Conservation (phyloP, 2,797 vertebrate species). For the Cryptoblepharus egeriae region DNA sequence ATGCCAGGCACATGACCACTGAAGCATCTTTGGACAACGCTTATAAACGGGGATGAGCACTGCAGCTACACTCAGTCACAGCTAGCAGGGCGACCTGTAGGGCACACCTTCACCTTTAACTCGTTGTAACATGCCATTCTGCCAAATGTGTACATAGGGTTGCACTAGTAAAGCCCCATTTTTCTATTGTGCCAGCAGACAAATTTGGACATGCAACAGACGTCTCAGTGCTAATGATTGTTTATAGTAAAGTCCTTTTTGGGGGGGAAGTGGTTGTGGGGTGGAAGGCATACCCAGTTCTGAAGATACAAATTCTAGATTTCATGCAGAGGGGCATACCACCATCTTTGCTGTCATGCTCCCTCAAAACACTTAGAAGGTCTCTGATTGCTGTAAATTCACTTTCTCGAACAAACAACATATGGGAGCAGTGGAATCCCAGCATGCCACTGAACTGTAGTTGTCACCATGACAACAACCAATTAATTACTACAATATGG, state of each 20-base stretch:
- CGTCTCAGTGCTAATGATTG: not conserved
- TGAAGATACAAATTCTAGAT: not conserved
- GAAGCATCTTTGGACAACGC: no score
- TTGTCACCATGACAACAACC: constrained; percentile 11
- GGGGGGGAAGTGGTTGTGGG: no score
- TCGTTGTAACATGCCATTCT: not conserved
- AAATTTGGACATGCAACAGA: not conserved
- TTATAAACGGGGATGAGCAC: no score
- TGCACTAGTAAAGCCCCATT: not conserved
- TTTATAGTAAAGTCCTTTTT: not conserved
- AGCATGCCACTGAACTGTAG: not conserved
- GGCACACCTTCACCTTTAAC: no score
- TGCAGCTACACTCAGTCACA: no score
- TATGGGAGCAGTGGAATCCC: not conserved
- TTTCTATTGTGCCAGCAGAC: not conserved
- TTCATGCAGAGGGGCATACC: not conserved
- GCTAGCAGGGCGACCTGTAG: no score
- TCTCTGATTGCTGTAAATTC: not conserved
- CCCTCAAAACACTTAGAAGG: not conserved
- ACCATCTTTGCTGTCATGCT: not conserved
- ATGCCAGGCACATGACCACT: no score
- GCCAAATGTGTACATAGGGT: not conserved
- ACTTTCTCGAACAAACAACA: not conserved
- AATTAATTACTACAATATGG: constrained; percentile 7
- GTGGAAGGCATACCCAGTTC: not conserved